phyloP scores from a whole-genome alignment of 2,888 invertebrate genomes.

The Eupeodes luniger region DNA sequence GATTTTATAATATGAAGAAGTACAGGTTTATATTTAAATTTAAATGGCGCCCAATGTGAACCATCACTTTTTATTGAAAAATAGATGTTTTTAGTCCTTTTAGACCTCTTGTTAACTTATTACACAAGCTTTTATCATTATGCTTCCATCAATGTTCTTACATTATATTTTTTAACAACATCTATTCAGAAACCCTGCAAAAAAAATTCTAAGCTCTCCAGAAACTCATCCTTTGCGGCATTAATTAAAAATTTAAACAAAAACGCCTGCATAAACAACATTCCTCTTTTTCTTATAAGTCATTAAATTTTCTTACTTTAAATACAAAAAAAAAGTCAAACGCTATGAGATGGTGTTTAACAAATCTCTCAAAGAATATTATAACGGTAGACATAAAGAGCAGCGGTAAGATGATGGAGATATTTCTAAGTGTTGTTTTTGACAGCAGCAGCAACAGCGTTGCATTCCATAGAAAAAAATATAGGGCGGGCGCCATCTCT shows the following conservation, averaged over 20 bases:
- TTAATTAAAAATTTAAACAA: slow-evolving; percentile 60
- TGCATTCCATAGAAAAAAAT: slow-evolving; percentile 30
- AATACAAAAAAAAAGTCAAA: not conserved
- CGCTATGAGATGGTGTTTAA: slow-evolving; percentile 40
- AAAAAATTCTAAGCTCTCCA: not conserved
- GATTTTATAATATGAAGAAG: too few species aligned
- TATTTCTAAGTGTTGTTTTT: not conserved
- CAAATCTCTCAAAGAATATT: slow-evolving; percentile 8
- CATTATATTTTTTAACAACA: not conserved
- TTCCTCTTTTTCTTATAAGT: slow-evolving; percentile 33
- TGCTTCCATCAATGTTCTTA: not conserved
- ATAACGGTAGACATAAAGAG: slow-evolving; percentile 22
- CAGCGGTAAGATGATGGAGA: not conserved
- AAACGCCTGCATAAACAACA: slow-evolving; percentile 38
- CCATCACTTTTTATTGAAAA: not conserved
- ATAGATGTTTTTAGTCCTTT: too few species aligned
- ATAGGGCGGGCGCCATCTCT: not conserved
- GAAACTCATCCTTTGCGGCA: not conserved
- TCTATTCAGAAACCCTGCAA: slow-evolving; percentile 1
- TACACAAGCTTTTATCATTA: not conserved
- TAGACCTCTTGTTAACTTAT: not conserved
- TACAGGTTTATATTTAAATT: too few species aligned
- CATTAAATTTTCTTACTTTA: slow-evolving; percentile 30
- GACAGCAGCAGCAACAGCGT: not conserved
- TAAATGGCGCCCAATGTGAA: slow-evolving; percentile 17